Conservation (phyloP, 2,797 vertebrate genomes). For the Todus mexicanus region DNA sequence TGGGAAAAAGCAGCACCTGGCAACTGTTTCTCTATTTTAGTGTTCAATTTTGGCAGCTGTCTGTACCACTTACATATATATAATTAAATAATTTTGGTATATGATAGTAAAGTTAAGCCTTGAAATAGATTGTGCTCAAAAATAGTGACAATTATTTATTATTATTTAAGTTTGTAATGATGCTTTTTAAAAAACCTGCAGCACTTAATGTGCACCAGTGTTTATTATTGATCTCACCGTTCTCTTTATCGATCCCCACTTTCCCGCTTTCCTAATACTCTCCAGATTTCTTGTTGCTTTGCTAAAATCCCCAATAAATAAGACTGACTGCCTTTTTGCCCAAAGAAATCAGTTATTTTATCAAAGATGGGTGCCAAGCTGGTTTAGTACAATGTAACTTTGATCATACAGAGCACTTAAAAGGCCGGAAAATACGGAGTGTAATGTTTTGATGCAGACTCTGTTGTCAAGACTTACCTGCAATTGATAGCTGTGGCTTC, state of each 20-base stretch:
- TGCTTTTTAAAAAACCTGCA: not conserved
- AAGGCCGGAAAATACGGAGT: no score
- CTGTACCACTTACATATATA: not conserved
- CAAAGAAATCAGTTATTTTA: not conserved
- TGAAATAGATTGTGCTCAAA: not conserved
- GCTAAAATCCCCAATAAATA: constrained; percentile 8
- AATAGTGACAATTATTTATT: not conserved
- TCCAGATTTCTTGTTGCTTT: not conserved
- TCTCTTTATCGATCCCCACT: not conserved
- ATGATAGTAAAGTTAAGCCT: not conserved
- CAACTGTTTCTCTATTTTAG: not conserved
- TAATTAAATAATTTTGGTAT: not conserved
- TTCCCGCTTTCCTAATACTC: not conserved
- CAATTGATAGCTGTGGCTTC: not conserved
- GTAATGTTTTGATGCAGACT: not conserved
- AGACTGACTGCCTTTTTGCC: not conserved
- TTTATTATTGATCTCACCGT: not conserved
- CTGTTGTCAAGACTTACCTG: not conserved
- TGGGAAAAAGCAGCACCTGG: not conserved
- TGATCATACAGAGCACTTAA: not conserved
- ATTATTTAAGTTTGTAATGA: not conserved
- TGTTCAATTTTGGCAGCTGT: not conserved
- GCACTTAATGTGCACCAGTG: not conserved
- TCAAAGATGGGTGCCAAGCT: not conserved
- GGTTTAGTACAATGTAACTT: not conserved